Conservation (phyloP, 2,113 vertebrate species). For the Felis chaus region DNA sequence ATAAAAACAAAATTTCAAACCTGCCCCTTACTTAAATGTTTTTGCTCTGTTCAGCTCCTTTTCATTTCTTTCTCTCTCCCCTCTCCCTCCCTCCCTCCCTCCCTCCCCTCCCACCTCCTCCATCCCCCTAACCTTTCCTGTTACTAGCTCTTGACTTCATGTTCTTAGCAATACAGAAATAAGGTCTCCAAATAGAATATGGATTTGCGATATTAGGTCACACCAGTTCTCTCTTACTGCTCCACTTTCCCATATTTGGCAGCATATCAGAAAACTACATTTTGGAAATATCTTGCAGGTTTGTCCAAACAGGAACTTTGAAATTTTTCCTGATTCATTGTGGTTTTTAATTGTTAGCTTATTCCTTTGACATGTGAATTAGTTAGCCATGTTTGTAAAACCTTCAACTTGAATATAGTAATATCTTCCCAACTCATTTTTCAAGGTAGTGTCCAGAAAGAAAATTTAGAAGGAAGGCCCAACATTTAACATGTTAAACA, state of each 20-base stretch:
- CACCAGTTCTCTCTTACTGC: neutral
- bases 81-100: too few species aligned
- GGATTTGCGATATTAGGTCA: neutral
- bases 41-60: neutral
- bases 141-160: slow-evolving; percentile 4
- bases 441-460: neutral
- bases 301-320: neutral
- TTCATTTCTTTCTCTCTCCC: neutral
- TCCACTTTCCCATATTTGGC: neutral
- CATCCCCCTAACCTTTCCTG: neutral
- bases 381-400: neutral
- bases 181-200: neutral
- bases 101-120: too few species aligned
- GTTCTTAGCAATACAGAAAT: neutral
- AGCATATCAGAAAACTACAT: neutral
- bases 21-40: neutral
- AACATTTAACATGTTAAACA: neutral
- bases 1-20: neutral
- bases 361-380: neutral
- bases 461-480: neutral
- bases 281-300: slow-evolving; percentile 8
- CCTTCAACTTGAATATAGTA: neutral
- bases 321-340: slow-evolving; percentile 34
- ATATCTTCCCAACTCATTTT: neutral
- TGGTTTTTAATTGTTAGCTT: neutral